Evolutionary conservation across 2,797 vertebrate species (phyloP).

Genomic region (Phrynocephalus forsythii): DNA sequence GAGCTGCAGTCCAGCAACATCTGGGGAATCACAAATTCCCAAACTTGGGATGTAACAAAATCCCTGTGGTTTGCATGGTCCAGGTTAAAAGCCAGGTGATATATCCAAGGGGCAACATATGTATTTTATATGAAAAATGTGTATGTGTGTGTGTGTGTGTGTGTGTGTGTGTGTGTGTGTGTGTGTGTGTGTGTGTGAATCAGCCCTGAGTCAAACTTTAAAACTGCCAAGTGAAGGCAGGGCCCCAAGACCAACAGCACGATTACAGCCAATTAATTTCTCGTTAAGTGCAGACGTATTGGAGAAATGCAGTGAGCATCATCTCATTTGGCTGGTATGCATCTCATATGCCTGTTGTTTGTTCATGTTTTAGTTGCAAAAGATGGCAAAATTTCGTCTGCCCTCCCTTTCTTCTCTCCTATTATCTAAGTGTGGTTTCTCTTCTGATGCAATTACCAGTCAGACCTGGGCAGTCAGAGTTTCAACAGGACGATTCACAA

Average conservation of each 20-base stretch:
- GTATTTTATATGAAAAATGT: background rate
- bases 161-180: no score
- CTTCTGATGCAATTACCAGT: background rate
- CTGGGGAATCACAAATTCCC: background rate
- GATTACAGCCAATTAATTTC: slow-evolving; percentile 20
- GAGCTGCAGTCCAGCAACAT: background rate
- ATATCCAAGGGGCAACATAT: background rate
- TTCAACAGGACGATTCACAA: background rate
- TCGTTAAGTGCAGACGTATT: slow-evolving; percentile 1
- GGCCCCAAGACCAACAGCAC: background rate
- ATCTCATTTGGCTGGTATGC: background rate
- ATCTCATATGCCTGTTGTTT: background rate
- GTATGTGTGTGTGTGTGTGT: no score
- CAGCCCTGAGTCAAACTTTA: slow-evolving; percentile 23
- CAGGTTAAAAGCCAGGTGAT: background rate
- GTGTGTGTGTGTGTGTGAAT: background rate
- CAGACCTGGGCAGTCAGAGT: background rate
- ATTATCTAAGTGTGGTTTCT: background rate
- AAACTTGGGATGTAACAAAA: background rate
- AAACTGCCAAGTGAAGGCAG: slow-evolving; percentile 12
- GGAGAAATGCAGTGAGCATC: background rate
- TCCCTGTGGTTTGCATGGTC: background rate
- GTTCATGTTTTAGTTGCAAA: background rate
- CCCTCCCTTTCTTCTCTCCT: background rate
- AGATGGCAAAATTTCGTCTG: background rate